These are phyloP conservation scores for Lindbergichthys nudifrons DNA, from an alignment of 2,797 vertebrate species.

Conservation along the genomic window DNA sequence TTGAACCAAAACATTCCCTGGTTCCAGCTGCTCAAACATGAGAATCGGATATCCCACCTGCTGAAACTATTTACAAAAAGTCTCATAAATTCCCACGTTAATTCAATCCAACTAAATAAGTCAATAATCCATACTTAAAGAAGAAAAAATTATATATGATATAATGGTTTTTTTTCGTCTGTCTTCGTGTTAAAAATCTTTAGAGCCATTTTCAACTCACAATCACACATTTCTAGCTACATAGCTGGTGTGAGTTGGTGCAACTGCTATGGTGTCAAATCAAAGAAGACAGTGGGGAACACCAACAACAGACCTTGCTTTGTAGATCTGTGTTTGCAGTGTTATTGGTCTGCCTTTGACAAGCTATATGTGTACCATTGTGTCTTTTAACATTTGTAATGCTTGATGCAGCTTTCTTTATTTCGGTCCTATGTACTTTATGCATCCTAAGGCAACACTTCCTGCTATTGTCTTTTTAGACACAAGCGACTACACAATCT, in stretches of 20 bases:
- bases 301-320: not conserved
- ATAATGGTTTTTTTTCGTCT: not conserved
- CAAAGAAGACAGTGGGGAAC: not conserved
- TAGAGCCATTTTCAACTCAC: not conserved
- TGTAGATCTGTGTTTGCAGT: not conserved
- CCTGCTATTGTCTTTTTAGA: constrained; percentile 80
- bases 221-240: not conserved
- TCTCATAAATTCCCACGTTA: no score
- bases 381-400: constrained; percentile 24
- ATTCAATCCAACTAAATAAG: no score
- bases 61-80: no score
- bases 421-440: constrained; percentile 58
- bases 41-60: not conserved
- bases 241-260: not conserved
- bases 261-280: not conserved
- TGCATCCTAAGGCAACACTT: constrained; percentile 75
- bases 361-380: not conserved
- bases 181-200: not conserved
- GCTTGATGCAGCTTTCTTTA: constrained; percentile 37
- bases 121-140: not conserved
- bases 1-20: no score
- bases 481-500: constrained; percentile 53
- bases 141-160: not conserved
- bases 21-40: no score
- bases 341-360: not conserved